Evolutionary conservation across 2,888 invertebrate genomes (phyloP).

Genomic region (Gandaritis pyraliata): DNA sequence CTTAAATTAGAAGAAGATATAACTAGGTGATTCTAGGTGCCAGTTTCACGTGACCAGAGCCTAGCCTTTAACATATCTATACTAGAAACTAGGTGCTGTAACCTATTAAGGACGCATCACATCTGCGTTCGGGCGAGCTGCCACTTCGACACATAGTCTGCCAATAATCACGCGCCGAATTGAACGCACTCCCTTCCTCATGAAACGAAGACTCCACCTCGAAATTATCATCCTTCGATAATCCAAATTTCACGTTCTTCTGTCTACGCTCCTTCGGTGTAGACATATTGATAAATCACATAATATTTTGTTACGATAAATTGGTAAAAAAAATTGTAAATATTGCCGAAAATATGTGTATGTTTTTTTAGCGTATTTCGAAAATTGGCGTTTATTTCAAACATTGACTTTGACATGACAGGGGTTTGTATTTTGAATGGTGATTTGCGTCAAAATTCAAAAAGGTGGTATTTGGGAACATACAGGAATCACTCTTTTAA

Average conservation of each 20-base stretch:
- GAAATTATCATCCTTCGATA: constrained; percentile 69
- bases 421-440: constrained; percentile 32
- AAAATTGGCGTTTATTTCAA: constrained; percentile 9
- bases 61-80: no score
- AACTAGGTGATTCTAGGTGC: no score
- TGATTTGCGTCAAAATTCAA: constrained; percentile 10
- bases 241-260: constrained; percentile 69
- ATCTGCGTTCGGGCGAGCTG: constrained; percentile 42
- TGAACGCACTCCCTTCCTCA: constrained; percentile 64
- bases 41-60: no score
- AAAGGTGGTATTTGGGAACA: constrained; percentile 6
- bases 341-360: constrained; percentile 44
- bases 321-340: constrained; percentile 56
- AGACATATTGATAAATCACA: constrained; percentile 52
- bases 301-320: constrained; percentile 43
- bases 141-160: constrained; percentile 55
- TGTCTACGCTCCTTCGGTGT: constrained; percentile 59
- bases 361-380: constrained; percentile 11
- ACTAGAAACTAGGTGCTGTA: no score
- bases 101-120: constrained; percentile 51
- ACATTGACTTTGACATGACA: constrained; percentile 35
- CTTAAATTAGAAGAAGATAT: no score
- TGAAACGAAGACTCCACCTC: constrained; percentile 54
- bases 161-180: constrained; percentile 71
- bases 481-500: background rate